Evolutionary conservation across 2,888 invertebrate species (phyloP).

Genomic region (Synanthedon vespiformis): DNA sequence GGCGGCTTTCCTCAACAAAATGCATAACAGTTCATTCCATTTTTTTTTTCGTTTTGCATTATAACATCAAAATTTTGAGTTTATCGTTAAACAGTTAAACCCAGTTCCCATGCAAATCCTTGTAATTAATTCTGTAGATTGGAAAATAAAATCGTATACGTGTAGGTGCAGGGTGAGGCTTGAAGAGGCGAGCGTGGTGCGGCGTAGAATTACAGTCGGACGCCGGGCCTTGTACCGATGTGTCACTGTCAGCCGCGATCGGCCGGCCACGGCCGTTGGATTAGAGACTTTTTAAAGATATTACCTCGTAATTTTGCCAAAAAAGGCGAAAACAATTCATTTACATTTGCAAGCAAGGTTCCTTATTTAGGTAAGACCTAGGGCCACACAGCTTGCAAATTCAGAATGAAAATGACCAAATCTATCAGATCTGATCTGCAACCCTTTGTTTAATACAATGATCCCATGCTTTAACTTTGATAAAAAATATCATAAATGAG

Average conservation of each 20-base stretch:
- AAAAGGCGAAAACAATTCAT: slow-evolving; percentile 8
- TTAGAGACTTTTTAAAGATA: slow-evolving; percentile 62
- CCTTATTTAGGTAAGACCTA: slow-evolving; percentile 1
- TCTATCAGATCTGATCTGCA: no score
- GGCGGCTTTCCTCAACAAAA: no score
- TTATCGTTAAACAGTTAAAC: not conserved
- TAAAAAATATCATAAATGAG: no score
- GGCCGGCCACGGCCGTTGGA: slow-evolving; percentile 42
- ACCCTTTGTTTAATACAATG: no score
- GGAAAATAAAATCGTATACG: slow-evolving; percentile 43
- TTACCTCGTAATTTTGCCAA: slow-evolving; percentile 31
- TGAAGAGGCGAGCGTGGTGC: slow-evolving; percentile 15
- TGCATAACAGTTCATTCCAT: no score
- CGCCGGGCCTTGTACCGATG: slow-evolving; percentile 66
- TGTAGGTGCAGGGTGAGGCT: slow-evolving; percentile 11
- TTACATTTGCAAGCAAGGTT: slow-evolving; percentile 8
- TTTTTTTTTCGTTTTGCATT: no score
- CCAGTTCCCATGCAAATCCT: not conserved
- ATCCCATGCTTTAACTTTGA: no score
- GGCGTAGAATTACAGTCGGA: slow-evolving; percentile 66
- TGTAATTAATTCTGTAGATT: slow-evolving; percentile 27
- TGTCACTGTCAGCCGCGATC: slow-evolving; percentile 67
- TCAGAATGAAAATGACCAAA: no score
- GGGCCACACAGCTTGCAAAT: not conserved
- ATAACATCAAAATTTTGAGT: no score